Base-by-base conservation (phyloP, 2,888 invertebrate genomes). In the Lepidochitona cinerea region DNA sequence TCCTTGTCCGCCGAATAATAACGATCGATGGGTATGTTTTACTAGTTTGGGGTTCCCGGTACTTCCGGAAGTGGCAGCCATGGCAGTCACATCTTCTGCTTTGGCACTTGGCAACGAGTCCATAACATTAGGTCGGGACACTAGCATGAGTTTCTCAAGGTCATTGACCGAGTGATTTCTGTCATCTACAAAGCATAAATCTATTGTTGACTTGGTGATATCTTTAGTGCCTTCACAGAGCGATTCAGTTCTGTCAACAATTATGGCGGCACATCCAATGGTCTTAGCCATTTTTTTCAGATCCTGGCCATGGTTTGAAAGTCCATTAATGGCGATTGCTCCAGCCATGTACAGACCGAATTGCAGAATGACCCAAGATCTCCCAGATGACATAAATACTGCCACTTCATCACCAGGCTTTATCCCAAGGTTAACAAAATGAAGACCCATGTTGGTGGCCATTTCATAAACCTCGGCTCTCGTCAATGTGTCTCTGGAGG, bases 11-110 rank as follows among this genome's bases (percentile, higher is more conserved):
- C n/a, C n/a, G n/a, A n/a, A n/a, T n/a, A n/a, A n/a, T n/a, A n/a
- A n/a, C 33, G 29, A 18, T 14, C 14, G 32, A 18, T 72, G 72
- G 14, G 72, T 41, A 49, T 54, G 53, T 14, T 66, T 33, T 1
- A 75, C 69, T 6, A 54, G 29, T 35, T 75, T 75, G 6, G 75
- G 69, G 26, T 14, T 3, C 2, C 75, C 75, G 9, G 75, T 75
- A 32, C 69, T 72, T 1, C 75, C 75, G 7, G 72, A 72, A 12
- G 75, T 75, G 0, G 26, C 32, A 29, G 65, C 29, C 18, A 75
- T 68, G 14, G 32, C 26, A 2, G 33, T 35, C 7, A 53, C 18
- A 14, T 75, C 75, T 9, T 75, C 75, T n/a, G n/a, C n/a, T n/a
- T n/a, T n/a, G n/a, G n/a, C n/a, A n/a, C n/a, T n/a, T n/a, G n/a